Base-by-base conservation (phyloP, 2,888 invertebrate genomes). In the Anagyrus pseudococci region DNA sequence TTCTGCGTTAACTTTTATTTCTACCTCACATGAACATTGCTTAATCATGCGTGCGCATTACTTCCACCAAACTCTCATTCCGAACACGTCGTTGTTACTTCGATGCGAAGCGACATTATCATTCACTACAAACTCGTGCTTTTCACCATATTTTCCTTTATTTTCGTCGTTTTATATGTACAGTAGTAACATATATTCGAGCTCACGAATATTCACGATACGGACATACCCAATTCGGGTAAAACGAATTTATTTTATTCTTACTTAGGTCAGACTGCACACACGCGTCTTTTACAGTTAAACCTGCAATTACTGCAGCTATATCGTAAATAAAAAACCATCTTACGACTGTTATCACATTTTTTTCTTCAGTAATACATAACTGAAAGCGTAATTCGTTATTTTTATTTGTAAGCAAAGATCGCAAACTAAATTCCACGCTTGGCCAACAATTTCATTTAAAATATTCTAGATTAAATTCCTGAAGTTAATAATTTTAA, bases 111-210 rank as follows among this genome's bases (percentile, higher is more conserved):
- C 58, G 59, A 59, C 19, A 40, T 61, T 50, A 61, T 65, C 58
- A 59, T 48, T 62, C 47, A 57, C 47, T 55, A 62, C 59, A 54
- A 62, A 56, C 44, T 61, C 46, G 37, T 37, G 29, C 29, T 29
- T 29, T 10, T 29, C 4, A 29, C 10, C 29, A n/a, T n/a, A n/a
- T 29, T 44, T 64, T 57, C 19, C 41, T 43, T 57, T 49, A 54
- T 67, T 58, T 62, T 54, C 62, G 46, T 59, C 53, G 59, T 48
- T 48, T 59, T 59, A 67, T 65, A 68, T 68, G 54, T 67, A 67
- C 17, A 8, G n/a, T 70, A 67, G 66, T 57, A 62, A 55, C 58
- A 58, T 69, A 69, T 69, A 69, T 55, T 64, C n/a, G n/a, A 67
- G 55, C 47, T 67, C 58, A 22, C 66, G 55, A 62, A 66, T 68